These are phyloP conservation scores for Ophraella communa DNA, from an alignment of 2,888 invertebrate species.

Conservation along the genomic window DNA sequence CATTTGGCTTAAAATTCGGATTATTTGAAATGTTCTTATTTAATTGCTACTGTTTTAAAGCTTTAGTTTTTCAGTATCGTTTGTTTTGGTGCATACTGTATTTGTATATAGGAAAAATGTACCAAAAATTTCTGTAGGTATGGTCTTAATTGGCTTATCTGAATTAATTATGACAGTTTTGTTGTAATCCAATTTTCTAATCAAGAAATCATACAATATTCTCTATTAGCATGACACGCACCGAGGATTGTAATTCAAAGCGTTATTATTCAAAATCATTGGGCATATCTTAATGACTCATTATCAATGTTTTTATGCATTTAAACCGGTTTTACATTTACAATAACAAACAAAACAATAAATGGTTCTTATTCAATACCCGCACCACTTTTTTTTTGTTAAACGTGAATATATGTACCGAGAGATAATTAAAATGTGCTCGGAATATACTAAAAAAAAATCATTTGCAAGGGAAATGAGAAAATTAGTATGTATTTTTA, in stretches of 20 bases:
- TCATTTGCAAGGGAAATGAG: slow-evolving; percentile 29
- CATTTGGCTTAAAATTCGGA: no score
- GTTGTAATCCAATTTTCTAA: slow-evolving; percentile 10
- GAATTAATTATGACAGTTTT: no score
- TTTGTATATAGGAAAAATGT: no score
- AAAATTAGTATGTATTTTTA: slow-evolving; percentile 10
- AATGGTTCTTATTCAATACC: slow-evolving; percentile 27
- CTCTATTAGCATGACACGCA: slow-evolving; percentile 26
- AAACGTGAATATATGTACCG: neutral
- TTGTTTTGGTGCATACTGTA: no score
- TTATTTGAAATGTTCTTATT: no score
- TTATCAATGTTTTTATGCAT: slow-evolving; percentile 27
- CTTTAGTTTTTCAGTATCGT: no score
- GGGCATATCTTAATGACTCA: slow-evolving; percentile 30
- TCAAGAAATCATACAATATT: slow-evolving; percentile 17
- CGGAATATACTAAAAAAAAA: slow-evolving; percentile 24
- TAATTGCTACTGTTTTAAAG: no score
- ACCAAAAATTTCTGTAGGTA: no score
- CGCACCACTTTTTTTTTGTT: slow-evolving; percentile 14
- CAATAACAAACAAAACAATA: slow-evolving; percentile 30
- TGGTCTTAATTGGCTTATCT: no score
- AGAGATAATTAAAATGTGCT: slow-evolving; percentile 28
- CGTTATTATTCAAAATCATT: slow-evolving; percentile 27
- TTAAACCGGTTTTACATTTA: slow-evolving; percentile 21
- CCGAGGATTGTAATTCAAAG: slow-evolving; percentile 15